phyloP scores from a whole-genome alignment of 2,113 vertebrate genomes.

The Athene cunicularia region DNA sequence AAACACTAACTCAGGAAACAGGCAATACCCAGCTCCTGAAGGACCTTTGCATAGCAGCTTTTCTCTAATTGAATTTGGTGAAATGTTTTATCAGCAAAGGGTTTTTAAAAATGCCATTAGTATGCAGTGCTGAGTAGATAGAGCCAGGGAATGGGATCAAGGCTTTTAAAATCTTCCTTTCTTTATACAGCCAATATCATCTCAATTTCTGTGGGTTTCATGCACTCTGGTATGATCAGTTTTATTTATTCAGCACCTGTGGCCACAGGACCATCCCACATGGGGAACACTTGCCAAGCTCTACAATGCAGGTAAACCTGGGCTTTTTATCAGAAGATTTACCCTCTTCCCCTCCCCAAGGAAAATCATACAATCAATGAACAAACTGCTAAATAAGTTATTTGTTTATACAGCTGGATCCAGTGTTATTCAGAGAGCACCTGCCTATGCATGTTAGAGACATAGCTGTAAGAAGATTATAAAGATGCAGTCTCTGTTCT shows the following conservation, averaged over 20 bases:
- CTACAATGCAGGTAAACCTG: background rate
- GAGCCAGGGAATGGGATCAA: background rate
- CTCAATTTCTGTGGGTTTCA: background rate
- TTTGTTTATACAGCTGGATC: background rate
- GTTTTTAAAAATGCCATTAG: background rate
- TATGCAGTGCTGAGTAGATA: background rate
- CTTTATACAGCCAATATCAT: background rate
- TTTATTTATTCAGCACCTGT: background rate
- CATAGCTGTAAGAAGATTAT: background rate
- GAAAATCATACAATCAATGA: background rate
- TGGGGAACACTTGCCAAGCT: rapidly evolving
- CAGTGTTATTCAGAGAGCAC: background rate
- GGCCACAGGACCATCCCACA: background rate
- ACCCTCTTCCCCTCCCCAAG: background rate
- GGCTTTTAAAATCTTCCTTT: background rate
- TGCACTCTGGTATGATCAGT: rapidly evolving
- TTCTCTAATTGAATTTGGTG: background rate
- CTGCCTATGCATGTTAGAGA: background rate
- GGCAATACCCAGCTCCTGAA: background rate
- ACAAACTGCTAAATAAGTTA: background rate
- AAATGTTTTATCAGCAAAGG: background rate
- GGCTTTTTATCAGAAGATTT: background rate
- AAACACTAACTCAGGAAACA: background rate
- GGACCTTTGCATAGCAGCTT: background rate
- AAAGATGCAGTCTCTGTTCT: background rate